Percentiles rank a stretch among this genome's conserved stretches.
phyloP scores from a whole-genome alignment of 2,113 vertebrate species.

The Coptodon bakossiorum region DNA sequence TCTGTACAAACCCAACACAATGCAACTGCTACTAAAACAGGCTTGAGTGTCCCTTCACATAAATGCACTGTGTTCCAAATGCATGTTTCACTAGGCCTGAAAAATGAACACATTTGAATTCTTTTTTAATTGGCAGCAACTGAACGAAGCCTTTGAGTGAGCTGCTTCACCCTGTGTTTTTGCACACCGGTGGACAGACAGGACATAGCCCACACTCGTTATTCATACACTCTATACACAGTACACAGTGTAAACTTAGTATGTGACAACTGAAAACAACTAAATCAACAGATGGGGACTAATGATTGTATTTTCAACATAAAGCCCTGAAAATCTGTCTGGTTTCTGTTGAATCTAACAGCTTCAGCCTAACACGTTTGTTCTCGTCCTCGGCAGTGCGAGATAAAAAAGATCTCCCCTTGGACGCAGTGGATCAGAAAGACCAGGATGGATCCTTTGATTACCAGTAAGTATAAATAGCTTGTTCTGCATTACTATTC shows the following conservation, averaged over 20 bases:
- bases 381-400: slow-evolving; percentile 70
- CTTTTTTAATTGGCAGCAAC: neutral
- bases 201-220: neutral
- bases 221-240: neutral
- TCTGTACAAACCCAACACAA: neutral
- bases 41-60: neutral
- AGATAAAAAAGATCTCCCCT: slow-evolving; percentile 91
- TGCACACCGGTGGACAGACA: neutral
- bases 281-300: neutral
- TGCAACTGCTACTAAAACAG: neutral
- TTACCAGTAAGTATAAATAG: slow-evolving; percentile 81
- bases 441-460: slow-evolving; percentile 94
- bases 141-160: neutral
- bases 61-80: neutral
- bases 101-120: neutral
- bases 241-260: neutral
- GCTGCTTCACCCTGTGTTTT: neutral
- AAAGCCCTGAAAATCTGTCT: neutral
- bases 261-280: neutral
- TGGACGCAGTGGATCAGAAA: slow-evolving; percentile 89
- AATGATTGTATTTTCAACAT: neutral
- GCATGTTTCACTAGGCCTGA: neutral
- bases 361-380: neutral
- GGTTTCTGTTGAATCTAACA: neutral
- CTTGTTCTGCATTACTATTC: neutral